These are phyloP conservation scores for Caligus rogercresseyi DNA, from an alignment of 1,140 invertebrate genomes.

Conservation along the genomic window DNA sequence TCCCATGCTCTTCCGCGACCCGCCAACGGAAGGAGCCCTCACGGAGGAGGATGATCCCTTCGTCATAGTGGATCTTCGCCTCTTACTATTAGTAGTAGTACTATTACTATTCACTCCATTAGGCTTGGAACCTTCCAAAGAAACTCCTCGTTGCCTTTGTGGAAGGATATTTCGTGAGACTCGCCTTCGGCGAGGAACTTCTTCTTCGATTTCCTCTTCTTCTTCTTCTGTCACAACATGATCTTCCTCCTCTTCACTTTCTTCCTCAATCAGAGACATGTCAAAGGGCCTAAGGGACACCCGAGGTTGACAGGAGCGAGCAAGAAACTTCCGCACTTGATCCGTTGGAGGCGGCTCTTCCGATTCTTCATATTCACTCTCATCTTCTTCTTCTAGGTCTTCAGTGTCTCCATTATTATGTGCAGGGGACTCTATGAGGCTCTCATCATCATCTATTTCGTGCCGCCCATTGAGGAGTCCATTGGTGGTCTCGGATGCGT, in stretches of 20 bases:
- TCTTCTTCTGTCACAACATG: neutral
- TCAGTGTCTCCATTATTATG: neutral
- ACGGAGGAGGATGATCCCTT: no score
- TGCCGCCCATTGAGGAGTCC: neutral
- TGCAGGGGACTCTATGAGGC: no score
- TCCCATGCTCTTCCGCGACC: no score
- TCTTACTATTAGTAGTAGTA: no score
- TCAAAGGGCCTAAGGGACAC: neutral
- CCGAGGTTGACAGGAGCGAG: neutral
- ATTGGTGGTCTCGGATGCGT: neutral
- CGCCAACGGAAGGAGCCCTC: no score
- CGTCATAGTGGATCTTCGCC: no score
- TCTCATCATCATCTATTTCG: no score
- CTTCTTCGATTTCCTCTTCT: no score
- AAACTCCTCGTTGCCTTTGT: no score
- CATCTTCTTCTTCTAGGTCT: neutral
- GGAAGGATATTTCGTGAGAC: neutral
- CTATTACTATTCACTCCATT: no score
- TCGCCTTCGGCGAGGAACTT: neutral
- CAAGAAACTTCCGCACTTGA: neutral
- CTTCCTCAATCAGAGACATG: neutral
- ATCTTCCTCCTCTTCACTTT: neutral
- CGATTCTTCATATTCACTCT: neutral
- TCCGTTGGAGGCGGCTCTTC: neutral
- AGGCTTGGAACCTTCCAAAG: no score